A percentile compares a stretch with the other conserved stretches of the same genome.
Conservation (phyloP, 2,888 invertebrate genomes). For the Stenodera caucasica region DNA sequence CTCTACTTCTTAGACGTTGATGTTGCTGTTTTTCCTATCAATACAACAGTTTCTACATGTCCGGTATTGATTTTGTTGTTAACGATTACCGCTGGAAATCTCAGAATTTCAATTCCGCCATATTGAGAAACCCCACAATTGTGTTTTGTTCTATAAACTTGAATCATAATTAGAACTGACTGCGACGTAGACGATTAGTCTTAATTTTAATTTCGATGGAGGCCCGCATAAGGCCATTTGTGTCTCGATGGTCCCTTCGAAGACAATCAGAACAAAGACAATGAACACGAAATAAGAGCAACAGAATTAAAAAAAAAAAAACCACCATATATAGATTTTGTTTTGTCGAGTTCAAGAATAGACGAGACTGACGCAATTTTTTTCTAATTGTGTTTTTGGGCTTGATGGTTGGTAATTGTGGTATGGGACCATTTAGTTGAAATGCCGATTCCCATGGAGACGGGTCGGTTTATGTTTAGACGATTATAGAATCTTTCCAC, state of each 20-base stretch:
- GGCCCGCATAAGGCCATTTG: not conserved
- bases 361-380: too few species aligned
- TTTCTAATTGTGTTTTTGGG: too few species aligned
- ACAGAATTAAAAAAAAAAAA: not conserved
- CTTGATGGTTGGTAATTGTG: too few species aligned
- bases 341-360: too few species aligned
- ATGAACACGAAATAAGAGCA: not conserved
- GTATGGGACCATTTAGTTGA: too few species aligned
- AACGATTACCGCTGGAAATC: not conserved
- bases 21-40: not conserved
- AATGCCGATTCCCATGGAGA: not conserved
- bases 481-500: not conserved
- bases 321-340: not conserved
- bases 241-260: not conserved
- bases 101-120: not conserved
- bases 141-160: not conserved
- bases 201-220: constrained; percentile 1
- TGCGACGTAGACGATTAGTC: not conserved
- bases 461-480: not conserved
- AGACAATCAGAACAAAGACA: too few species aligned
- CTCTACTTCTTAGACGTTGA: constrained; percentile 14
- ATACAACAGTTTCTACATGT: not conserved
- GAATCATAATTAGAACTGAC: not conserved
- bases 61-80: constrained; percentile 9
- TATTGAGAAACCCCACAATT: too few species aligned